Evolutionary conservation across 2,113 vertebrate species (phyloP).

Genomic region (Ariopsis seemanni): DNA sequence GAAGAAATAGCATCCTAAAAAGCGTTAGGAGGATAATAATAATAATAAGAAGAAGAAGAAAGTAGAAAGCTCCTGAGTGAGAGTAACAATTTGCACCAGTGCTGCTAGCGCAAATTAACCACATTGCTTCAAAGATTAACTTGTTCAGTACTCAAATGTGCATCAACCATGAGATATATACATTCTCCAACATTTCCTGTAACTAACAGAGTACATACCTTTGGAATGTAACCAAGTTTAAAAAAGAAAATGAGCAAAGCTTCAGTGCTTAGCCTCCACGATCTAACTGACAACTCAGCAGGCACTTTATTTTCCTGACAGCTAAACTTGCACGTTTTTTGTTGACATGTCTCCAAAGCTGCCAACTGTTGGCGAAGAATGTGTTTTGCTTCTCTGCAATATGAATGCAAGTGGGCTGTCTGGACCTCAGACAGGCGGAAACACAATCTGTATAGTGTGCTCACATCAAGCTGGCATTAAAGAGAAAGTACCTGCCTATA

Average conservation of each 20-base stretch:
- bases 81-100: no score
- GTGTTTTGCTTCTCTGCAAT: neutral
- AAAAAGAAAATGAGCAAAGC: neutral
- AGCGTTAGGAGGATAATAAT: no score
- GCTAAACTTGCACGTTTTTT: neutral
- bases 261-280: neutral
- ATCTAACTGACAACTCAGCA: neutral
- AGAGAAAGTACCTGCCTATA: neutral
- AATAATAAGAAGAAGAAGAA: no score
- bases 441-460: constrained; percentile 7
- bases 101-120: no score
- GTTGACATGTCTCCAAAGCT: neutral
- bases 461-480: neutral
- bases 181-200: neutral
- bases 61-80: no score
- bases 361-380: neutral
- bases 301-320: neutral
- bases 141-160: neutral
- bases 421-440: neutral
- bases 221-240: neutral
- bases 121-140: no score
- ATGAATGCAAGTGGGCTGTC: neutral
- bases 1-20: no score
- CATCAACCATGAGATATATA: neutral
- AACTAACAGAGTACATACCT: neutral